Evolutionary conservation across 1,140 invertebrate species (phyloP), one percentile per base, ranked within the genome.

Genomic region (Drosophila santomea): DNA sequence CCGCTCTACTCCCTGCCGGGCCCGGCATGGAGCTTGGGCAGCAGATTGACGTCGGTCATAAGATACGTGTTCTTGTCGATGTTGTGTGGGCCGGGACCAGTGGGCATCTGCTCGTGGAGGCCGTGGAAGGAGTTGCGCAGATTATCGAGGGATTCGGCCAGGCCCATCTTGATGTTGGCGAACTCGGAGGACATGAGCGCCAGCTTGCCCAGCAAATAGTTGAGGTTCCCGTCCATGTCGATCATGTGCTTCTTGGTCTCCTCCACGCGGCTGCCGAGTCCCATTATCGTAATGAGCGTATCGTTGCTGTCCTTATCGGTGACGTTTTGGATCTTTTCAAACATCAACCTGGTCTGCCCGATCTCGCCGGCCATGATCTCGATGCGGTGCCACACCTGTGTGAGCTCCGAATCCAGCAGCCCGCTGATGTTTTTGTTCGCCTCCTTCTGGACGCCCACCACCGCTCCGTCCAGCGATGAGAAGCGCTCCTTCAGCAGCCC

Each of bases 321-420:
- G 84, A 96, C 96, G 67, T 95, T 94, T 91, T 97, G 96, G n/a
- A 97, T 93, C 56, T 95, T 94, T 55, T 96, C 95, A 4, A 98
- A 92, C 3, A 96, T 94, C 44, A 94, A 94, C 8, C 96, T 95
- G 83, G 95, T 97, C 52, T 95, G 94, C 15, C 94, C 95, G 81
- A 98, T 95, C 86, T 97, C 96, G 69, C 96, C 95, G 91, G 97
- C 96, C 96, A 98, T 97, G 15, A 97, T 96, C 63, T 96, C 96
- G 75, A 97, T 97, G 93, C 97, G 96, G 15, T 96, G 93, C 97
- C 97, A 97, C 2, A 97, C 96, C 90, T 97, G 96, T 59, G 95
- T 95, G 91, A 98, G 96, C 84, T 97, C 96, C 23, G 95, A 93
- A 78, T 97, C 96, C 88, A 98, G 95, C 79, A 96, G 96, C 0